Percentiles rank a stretch among this genome's conserved stretches.
phyloP scores from a whole-genome alignment of 1,140 invertebrate genomes.

The Scaptomyza montana region DNA sequence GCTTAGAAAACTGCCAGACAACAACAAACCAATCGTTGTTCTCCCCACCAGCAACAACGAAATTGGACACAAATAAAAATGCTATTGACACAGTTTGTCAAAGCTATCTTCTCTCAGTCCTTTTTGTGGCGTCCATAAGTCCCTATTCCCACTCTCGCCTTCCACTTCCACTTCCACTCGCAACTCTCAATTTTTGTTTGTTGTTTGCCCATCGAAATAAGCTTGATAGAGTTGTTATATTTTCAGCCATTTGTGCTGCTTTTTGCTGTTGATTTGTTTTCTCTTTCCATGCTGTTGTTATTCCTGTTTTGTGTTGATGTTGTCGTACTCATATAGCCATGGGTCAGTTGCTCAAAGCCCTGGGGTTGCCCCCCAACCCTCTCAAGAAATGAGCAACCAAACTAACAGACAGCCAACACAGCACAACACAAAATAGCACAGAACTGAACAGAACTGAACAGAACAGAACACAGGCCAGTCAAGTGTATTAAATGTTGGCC shows the following conservation, averaged over 20 bases:
- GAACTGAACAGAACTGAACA: not conserved
- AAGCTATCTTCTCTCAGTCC: conserved; percentile 43
- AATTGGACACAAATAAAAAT: conserved; percentile 83
- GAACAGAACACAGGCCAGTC: conserved; percentile 38
- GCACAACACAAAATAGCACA: not conserved
- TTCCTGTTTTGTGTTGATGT: conserved; percentile 9
- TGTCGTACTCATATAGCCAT: conserved; percentile 27
- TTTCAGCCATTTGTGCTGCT: conserved; percentile 76
- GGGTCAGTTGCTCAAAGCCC: conserved; percentile 33
- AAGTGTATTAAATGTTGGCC: conserved; percentile 79
- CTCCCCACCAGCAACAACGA: conserved; percentile 52
- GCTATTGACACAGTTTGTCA: conserved; percentile 83
- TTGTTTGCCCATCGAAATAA: conserved; percentile 77
- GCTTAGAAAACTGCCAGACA: conserved; percentile 76
- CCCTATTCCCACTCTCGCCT: conserved; percentile 32
- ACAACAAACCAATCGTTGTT: conserved; percentile 45
- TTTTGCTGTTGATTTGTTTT: conserved; percentile 78
- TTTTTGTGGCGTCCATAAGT: conserved; percentile 19
- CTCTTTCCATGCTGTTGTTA: conserved; percentile 29
- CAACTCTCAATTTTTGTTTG: conserved; percentile 16
- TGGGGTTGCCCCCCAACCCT: no score
- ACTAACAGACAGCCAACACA: conserved; percentile 12
- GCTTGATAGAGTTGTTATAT: conserved; percentile 81
- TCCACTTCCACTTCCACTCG: not conserved
- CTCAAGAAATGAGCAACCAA: conserved; percentile 27